phyloP scores from a whole-genome alignment of 2,113 vertebrate genomes.

The chimpanzee (Pan troglodytes) region NHGRI_mPanTro3-v2.1_pri NC_072409.2:30199001-30199500 shows the following conservation, averaged over 20 bases:
- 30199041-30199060: too few relatives aligned
- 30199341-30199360: background rate
- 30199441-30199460: constrained; percentile 56
- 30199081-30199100: too few relatives aligned
- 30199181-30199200: too few relatives aligned
- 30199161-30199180: too few relatives aligned
- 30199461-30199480: constrained; percentile 5
- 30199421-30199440: constrained; percentile 61
- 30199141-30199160: too few relatives aligned
- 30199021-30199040: too few relatives aligned
- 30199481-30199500: background rate
- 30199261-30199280: background rate
- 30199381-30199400: constrained; percentile 45
- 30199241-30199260: background rate
- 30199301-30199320: background rate
- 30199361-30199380: constrained; percentile 13
- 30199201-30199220: too few relatives aligned
- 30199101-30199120: too few relatives aligned
- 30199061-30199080: too few relatives aligned
- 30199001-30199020: background rate
- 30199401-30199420: constrained; percentile 66
- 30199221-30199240: background rate
- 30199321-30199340: background rate
- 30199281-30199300: background rate
- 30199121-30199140: too few relatives aligned